Conservation (phyloP, 2,797 vertebrate genomes). For the Falco rusticolus region DNA sequence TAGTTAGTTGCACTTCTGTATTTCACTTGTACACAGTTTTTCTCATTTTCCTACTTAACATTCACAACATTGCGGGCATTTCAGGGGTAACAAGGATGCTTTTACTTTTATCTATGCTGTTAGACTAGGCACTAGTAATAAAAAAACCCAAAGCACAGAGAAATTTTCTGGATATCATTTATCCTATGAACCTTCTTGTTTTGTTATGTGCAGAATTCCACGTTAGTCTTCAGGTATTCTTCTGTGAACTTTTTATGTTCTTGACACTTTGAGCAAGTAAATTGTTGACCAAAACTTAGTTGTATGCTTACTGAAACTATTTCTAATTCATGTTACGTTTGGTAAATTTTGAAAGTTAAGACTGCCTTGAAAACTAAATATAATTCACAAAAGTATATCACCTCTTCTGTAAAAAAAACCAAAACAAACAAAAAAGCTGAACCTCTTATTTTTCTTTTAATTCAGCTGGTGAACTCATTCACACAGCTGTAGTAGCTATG, state of each 20-base stretch:
- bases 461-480: conserved; percentile 23
- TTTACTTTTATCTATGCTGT: neutral
- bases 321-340: neutral
- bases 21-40: neutral
- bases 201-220: neutral
- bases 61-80: neutral
- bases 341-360: neutral
- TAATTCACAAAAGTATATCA: neutral
- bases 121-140: neutral
- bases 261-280: neutral
- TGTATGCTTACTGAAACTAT: neutral
- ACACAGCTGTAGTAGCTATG: conserved; percentile 13
- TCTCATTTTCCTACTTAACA: neutral
- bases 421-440: neutral
- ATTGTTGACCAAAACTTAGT: neutral
- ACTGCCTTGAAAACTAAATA: neutral
- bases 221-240: neutral
- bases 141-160: neutral
- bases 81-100: neutral
- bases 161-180: neutral
- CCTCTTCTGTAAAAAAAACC: neutral
- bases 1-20: neutral
- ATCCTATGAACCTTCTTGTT: neutral
- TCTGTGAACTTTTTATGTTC: neutral
- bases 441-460: neutral